A percentile compares a stretch with the other conserved stretches of the same genome.
Conservation (phyloP, 2,113 vertebrate genomes). For the Fukomys damarensis region DNA sequence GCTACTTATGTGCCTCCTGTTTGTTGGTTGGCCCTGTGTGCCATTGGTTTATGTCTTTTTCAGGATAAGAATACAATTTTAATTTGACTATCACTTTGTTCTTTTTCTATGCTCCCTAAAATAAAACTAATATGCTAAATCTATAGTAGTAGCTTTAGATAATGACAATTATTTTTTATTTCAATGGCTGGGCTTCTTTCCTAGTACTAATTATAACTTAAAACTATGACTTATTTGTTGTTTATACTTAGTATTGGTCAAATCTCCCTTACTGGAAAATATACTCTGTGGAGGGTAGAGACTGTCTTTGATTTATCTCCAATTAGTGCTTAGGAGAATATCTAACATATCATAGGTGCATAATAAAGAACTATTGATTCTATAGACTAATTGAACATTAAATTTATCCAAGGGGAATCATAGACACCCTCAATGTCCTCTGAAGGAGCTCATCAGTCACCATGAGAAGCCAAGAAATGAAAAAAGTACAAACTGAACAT, state of each 20-base stretch:
- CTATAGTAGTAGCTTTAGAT: background rate
- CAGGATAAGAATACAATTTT: background rate
- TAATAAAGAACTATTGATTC: background rate
- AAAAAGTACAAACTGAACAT: background rate
- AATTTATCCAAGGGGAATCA: background rate
- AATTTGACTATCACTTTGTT: slow-evolving; percentile 16
- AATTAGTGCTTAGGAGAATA: background rate
- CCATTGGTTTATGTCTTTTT: background rate
- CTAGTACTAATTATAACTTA: background rate
- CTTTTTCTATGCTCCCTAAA: background rate
- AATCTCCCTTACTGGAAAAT: background rate
- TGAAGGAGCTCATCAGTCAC: background rate
- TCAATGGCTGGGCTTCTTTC: background rate
- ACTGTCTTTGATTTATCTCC: background rate
- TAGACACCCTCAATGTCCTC: background rate
- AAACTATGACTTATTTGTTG: background rate
- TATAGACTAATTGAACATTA: slow-evolving; percentile 11
- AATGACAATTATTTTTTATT: background rate
- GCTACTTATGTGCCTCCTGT: background rate
- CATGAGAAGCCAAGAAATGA: background rate
- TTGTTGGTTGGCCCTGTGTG: background rate
- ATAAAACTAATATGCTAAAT: slow-evolving; percentile 12
- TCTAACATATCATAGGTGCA: background rate
- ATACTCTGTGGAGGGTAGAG: background rate
- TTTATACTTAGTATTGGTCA: background rate